Evolutionary conservation across 2,888 invertebrate species (phyloP), one percentile per base, ranked within the genome.

Genomic region (Ypsolopha sequella): DNA sequence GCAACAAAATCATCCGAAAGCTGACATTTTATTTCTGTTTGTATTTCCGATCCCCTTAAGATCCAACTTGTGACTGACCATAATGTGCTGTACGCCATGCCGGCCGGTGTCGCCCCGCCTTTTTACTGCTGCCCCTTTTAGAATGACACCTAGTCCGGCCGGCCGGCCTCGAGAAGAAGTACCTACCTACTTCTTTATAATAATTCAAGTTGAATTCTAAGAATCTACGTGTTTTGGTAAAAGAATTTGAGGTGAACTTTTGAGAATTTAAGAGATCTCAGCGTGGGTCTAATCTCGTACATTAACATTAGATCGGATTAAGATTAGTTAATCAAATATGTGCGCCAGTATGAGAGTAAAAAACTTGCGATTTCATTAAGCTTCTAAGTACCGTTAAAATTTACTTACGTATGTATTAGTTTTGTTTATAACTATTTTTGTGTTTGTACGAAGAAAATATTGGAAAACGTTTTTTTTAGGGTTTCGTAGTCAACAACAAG

Each of bases 71-170:
- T 81, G 74, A 38, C 2, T 66, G 69, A 69, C 70, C 70, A 76
- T 79, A 76, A 76, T 77, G 80, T 69, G 66, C 66, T 74, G 80
- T 80, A n/a, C n/a, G n/a, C n/a, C 81, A 80, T 81, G 80, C 72
- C 61, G 80, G 72, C 60, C 68, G 64, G 61, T 65, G 76, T 75
- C 76, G 81, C 77, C 70, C 81, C 80, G 81, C 81, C 81, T 82
- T 81, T 84, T 84, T 85, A 81, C 84, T 76, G 65, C 81, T 81
- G 81, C 79, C 80, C 77, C 80, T 73, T 80, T 80, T 80, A 80
- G 78, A 73, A 82, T 78, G 76, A 81, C 82, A 81, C 82, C 84
- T 82, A 85, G 80, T 78, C 71, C 68, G 60, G 63, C 14, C 8
- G 24, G 24, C 24, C 24, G 8, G 24, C 24, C 43, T 3, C 43